Base-by-base conservation (phyloP, 1,140 invertebrate species). In the Bombus picipes region DNA sequence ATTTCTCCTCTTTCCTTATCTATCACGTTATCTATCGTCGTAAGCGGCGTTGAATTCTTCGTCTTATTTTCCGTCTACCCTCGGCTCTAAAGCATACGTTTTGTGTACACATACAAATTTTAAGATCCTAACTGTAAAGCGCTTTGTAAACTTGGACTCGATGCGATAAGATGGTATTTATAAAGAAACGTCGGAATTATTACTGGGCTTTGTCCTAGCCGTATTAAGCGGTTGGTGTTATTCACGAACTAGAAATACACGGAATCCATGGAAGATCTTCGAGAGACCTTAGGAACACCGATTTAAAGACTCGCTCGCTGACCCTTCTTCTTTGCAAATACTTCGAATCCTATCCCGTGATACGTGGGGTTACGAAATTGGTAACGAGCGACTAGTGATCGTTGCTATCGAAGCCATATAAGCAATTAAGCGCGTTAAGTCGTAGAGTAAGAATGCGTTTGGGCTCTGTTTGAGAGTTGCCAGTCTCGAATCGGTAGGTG, bases 341-440 rank as follows among this genome's bases (percentile, higher is more conserved):
- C 47, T 53, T 53, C 18, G 47, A 53, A 53, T 53, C 47, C n/a
- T 41, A 37, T n/a, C 3, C 15, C 18, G 28, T 32, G 59, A 41
- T 12, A 53, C 28, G 43, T 0, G 39, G n/a, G 70, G 12, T 73
- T 15, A 10, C 65, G 68, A 78, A 65, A 70, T 76, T 39, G 39
- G 43, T 59, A n/a, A 68, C 37, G 62, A 43, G 18, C 22, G 34
- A 62, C n/a, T 37, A n/a, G 53, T 57, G 62, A 84, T 87, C 59
- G 68, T 66, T 43, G 34, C 22, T 32, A 18, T 28, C 28, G 73
- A 87, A 88, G 74, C 71, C 78, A 15, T 84, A 74, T 9, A 75
- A 88, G 70, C 86, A 81, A 92, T 92, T 87, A 90, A 90, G 70
- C 83, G 81, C 43, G 71, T 91, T 85, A 89, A 84, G 47, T 53